phyloP scores from a whole-genome alignment of 2,888 invertebrate genomes.

The Acleris literana region DNA sequence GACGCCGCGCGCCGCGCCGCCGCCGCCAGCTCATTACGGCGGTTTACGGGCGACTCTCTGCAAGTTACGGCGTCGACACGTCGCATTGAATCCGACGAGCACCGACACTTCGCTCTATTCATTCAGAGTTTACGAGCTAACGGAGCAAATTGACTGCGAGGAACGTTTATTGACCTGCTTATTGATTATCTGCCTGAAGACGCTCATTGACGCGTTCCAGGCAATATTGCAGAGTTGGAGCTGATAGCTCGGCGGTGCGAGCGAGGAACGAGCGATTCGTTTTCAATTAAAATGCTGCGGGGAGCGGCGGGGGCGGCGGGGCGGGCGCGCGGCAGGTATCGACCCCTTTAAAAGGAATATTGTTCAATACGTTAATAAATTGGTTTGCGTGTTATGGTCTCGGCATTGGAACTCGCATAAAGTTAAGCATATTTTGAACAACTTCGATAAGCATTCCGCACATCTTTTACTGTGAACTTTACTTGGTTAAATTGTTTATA shows the following conservation, averaged over 20 bases:
- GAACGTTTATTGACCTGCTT: constrained; percentile 20
- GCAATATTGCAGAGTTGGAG: too few relatives aligned
- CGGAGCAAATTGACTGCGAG: constrained; percentile 25
- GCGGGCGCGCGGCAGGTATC: not conserved
- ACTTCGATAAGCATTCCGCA: not conserved
- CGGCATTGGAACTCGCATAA: constrained; percentile 17
- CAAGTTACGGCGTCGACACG: constrained; percentile 33
- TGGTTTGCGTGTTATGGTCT: constrained; percentile 17
- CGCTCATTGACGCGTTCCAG: not conserved
- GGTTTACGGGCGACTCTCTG: not conserved
- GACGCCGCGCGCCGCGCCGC: constrained; percentile 15
- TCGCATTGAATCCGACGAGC: constrained; percentile 19
- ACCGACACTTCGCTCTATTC: constrained; percentile 23
- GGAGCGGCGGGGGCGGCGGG: not conserved
- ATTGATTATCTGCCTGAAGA: not conserved
- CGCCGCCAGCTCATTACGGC: constrained; percentile 10
- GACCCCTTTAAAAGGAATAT: constrained; percentile 17
- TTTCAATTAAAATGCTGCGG: not conserved
- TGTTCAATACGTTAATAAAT: constrained; percentile 20
- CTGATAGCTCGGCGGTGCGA: not conserved
- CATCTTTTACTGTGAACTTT: not conserved
- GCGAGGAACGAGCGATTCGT: too few relatives aligned
- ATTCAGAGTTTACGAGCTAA: constrained; percentile 23
- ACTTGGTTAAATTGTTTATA: not conserved
- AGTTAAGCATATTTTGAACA: constrained; percentile 6